phyloP scores from a whole-genome alignment of 2,888 invertebrate genomes.

The Meganola albula region DNA sequence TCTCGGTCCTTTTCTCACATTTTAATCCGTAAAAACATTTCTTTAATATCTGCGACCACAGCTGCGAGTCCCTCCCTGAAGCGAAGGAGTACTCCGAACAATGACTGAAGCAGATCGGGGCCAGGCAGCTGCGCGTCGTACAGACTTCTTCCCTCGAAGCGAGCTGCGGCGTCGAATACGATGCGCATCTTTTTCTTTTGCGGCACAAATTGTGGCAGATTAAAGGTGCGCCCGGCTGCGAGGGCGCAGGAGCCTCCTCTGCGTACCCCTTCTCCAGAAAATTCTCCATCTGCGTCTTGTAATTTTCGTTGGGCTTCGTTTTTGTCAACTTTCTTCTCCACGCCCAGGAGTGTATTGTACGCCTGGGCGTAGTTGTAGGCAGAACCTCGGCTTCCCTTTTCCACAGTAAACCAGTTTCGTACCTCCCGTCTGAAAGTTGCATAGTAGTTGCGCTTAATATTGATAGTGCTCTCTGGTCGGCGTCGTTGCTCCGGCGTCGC shows the following conservation, averaged over 20 bases:
- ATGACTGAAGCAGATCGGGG: too few species aligned
- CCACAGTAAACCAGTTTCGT: neutral
- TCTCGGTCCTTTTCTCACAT: neutral
- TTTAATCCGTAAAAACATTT: constrained; percentile 8
- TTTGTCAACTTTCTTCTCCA: neutral
- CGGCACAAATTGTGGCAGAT: neutral
- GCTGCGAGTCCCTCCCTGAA: too few species aligned
- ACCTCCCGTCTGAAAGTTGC: neutral
- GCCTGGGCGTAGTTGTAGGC: neutral
- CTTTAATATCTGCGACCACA: too few species aligned
- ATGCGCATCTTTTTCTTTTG: neutral
- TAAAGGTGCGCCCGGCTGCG: too few species aligned
- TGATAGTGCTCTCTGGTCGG: neutral
- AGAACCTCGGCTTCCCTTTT: neutral
- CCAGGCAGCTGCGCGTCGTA: constrained; percentile 19
- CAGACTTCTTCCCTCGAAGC: too few species aligned
- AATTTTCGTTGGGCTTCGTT: neutral
- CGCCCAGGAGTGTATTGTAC: neutral
- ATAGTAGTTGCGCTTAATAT: neutral
- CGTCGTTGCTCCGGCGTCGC: too few species aligned
- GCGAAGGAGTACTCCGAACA: too few species aligned
- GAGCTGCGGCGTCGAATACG: too few species aligned
- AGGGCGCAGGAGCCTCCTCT: too few species aligned
- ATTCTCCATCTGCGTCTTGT: neutral
- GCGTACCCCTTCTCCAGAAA: too few species aligned